phyloP scores from a whole-genome alignment of 2,797 vertebrate genomes.

The Chloroceryle inda region DNA sequence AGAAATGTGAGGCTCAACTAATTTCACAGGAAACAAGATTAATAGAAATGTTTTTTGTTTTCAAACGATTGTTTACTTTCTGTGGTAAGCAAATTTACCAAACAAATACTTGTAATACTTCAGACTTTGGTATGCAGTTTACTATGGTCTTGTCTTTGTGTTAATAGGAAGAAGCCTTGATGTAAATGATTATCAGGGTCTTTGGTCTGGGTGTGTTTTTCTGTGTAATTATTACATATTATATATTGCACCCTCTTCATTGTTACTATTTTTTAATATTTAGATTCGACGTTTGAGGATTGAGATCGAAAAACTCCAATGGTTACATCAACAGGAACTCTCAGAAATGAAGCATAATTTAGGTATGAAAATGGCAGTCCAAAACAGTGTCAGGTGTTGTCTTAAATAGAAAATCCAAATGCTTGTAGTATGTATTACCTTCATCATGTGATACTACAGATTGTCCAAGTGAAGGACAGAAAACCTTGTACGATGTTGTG shows the following conservation, averaged over 20 bases:
- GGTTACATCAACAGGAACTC: slow-evolving; percentile 96
- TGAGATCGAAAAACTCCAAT: slow-evolving; percentile 98
- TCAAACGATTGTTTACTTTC: not conserved
- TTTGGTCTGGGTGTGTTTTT: not conserved
- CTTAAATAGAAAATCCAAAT: not conserved
- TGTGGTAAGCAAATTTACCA: not conserved
- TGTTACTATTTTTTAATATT: not conserved
- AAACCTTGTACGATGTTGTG: not conserved
- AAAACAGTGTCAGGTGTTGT: not conserved
- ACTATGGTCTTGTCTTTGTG: not conserved
- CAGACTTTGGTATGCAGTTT: not conserved
- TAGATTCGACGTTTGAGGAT: slow-evolving; percentile 96
- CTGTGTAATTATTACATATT: not conserved
- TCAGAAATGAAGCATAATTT: slow-evolving; percentile 98
- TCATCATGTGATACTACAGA: not conserved
- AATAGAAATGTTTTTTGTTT: not conserved
- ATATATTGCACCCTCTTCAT: not conserved
- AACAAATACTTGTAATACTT: not conserved
- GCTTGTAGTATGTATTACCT: not conserved
- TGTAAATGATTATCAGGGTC: not conserved
- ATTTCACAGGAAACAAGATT: not conserved
- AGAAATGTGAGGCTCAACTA: not conserved
- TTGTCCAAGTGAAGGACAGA: not conserved
- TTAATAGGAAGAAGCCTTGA: not conserved
- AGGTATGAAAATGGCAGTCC: slow-evolving; percentile 79